Evolutionary conservation across 2,888 invertebrate genomes (phyloP), one percentile per base, ranked within the genome.

Genomic region (Willowsia nigromaculata): DNA sequence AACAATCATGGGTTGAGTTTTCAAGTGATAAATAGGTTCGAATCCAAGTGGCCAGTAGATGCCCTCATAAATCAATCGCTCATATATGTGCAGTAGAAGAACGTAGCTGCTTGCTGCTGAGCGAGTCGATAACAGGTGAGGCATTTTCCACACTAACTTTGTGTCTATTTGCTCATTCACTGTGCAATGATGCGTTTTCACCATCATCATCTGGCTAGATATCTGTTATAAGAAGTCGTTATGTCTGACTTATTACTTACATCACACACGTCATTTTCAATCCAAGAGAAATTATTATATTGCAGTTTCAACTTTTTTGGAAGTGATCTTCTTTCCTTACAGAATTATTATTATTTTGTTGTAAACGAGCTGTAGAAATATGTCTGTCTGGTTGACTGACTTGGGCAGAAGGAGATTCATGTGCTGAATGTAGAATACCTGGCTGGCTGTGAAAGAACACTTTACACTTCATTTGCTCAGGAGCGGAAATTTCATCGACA

Each of bases 11-110:
- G 25, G 74, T 43, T 76, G 74, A 76, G 50, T 30, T 53, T 76
- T 78, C 27, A n/a, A 83, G 33, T 84, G 84, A 84, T 84, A 84
- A 84, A 84, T 84, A 71, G 71, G 71, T 22, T 68, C 40, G 22
- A 53, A 53, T 56, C 33, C 74, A 84, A 74, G 22, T 33, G 74
- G 37, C 50, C 40, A 84, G 84, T 65, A n/a, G 76, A 62, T 85
- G 80, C 68, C 30, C 89, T 89, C 89, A 85, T 89, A 85, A 89
- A 89, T 89, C 89, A 89, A 89, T 89, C 89, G 40, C 71, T 89
- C 89, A 71, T 30, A 71, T 33, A 37, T 37, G 37, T 9, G 22
- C 9, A 59, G 11, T 30, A 13, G 33, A 9, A 65, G 27, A n/a
- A 27, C 15, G 30, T 33, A 59, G n/a, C 4, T 13, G 37, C 27